Conservation (phyloP, 2,797 vertebrate species). For the Threskiornis aethiopicus region DNA sequence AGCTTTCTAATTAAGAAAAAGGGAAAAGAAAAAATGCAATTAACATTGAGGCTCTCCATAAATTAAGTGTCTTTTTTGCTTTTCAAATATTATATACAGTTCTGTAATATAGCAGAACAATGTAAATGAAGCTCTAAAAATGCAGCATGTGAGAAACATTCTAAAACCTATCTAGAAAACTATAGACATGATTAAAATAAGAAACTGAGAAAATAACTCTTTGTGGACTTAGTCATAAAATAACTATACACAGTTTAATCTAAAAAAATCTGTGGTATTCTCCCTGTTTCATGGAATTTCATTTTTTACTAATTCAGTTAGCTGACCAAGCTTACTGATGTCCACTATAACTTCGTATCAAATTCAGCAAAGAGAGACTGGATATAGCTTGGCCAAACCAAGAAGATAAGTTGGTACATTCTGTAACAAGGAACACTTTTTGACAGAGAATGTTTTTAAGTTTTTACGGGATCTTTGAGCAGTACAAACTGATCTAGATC, state of each 20-base stretch:
- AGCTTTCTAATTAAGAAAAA: constrained; percentile 10
- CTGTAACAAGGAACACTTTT: neutral
- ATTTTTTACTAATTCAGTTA: neutral
- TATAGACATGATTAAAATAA: constrained; percentile 20
- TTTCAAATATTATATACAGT: neutral
- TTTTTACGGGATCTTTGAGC: neutral
- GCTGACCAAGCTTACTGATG: neutral
- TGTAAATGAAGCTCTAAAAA: constrained; percentile 17
- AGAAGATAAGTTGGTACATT: neutral
- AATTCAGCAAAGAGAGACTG: neutral
- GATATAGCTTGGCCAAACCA: neutral
- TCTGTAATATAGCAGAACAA: neutral
- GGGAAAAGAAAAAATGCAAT: neutral
- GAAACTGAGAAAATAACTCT: neutral
- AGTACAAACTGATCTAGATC: neutral
- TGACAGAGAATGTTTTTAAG: neutral
- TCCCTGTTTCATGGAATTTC: neutral
- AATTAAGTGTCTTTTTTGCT: constrained; percentile 4
- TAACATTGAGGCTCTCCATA: neutral
- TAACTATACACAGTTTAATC: neutral
- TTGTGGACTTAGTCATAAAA: neutral
- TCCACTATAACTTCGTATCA: neutral
- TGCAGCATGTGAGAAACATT: neutral
- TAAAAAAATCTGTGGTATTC: neutral
- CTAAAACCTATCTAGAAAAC: neutral